Evolutionary conservation across 2,888 invertebrate genomes (phyloP), one percentile per base, ranked within the genome.

Genomic region (Lasioglossum lativentre): DNA sequence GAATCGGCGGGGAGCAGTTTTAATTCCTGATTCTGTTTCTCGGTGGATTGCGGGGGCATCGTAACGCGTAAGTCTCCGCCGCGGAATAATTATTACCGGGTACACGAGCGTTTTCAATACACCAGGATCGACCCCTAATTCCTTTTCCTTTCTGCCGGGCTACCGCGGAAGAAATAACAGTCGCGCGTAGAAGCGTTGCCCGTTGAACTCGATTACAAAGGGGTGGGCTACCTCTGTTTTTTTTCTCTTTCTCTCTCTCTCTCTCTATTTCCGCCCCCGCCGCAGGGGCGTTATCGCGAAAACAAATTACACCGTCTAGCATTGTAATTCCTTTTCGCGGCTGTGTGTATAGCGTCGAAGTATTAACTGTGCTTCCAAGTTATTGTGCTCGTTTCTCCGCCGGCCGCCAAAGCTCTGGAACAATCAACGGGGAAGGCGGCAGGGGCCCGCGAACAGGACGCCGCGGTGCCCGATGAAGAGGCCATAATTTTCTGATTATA

Each of bases 281-380:
- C 47, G 8, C 40, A 19, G 70, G 83, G 74, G 75, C 83, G 85
- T 83, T 90, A 85, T 85, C 86, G 83, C 85, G 89, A 82, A 91
- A 91, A 89, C 88, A 91, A 92, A 92, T 91, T 91, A 89, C 90
- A 88, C 84, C 71, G 75, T 72, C 71, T 81, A 82, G 74, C 78
- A 75, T 88, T 83, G 88, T 89, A 89, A 90, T 90, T 88, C 89
- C 83, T 91, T 90, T 88, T 85, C 82, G 75, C 78, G 83, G 77
- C 78, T 56, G 75, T 74, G 75, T 72, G 77, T 81, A 14, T 27
- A 42, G 73, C 70, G 82, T 74, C 66, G 77, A 71, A 63, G 79
- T 84, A 85, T 85, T 83, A 80, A 83, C 71, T 34, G 77, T 59
- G 77, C 78, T 80, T 66, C 27, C 76, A 73, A 88, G 80, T 86